phyloP scores from a whole-genome alignment of 2,797 vertebrate species.

The Microcaecilia unicolor region DNA sequence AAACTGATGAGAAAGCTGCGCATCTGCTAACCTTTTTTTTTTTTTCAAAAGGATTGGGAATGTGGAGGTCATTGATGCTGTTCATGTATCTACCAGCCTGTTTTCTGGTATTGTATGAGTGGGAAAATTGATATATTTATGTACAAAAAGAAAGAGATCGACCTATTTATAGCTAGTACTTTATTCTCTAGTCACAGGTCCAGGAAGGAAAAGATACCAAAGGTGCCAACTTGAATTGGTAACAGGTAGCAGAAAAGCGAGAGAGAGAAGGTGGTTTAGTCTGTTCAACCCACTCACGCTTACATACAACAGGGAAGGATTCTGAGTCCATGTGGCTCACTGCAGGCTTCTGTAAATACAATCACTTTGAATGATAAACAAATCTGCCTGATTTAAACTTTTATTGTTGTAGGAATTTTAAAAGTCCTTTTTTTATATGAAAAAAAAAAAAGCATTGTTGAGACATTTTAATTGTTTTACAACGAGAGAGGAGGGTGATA shows the following conservation, averaged over 20 bases:
- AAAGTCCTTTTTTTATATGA: conserved; percentile 34
- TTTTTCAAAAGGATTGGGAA: no score
- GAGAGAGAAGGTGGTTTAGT: conserved; percentile 7
- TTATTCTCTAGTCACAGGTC: no score
- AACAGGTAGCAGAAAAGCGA: background rate
- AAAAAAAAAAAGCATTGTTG: conserved; percentile 46
- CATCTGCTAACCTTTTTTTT: no score
- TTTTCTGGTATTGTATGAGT: no score
- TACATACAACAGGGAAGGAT: conserved; percentile 17
- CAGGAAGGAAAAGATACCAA: conserved; percentile 3
- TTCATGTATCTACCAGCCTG: no score
- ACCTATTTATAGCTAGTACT: no score
- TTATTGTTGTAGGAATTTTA: conserved; percentile 68
- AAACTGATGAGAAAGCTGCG: no score
- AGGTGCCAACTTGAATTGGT: conserved; percentile 13
- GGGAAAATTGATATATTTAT: no score
- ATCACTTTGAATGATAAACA: conserved; percentile 68
- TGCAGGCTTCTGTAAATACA: conserved; percentile 71
- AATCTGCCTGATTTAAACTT: conserved; percentile 82
- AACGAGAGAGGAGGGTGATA: conserved; percentile 43
- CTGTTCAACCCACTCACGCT: no score
- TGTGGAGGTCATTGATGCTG: no score
- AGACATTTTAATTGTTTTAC: conserved; percentile 33
- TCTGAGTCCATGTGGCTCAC: conserved; percentile 26
- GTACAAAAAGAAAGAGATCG: no score